These are phyloP conservation scores for Lasiurus borealis DNA, from an alignment of 2,113 vertebrate species.

Conservation along the genomic window DNA sequence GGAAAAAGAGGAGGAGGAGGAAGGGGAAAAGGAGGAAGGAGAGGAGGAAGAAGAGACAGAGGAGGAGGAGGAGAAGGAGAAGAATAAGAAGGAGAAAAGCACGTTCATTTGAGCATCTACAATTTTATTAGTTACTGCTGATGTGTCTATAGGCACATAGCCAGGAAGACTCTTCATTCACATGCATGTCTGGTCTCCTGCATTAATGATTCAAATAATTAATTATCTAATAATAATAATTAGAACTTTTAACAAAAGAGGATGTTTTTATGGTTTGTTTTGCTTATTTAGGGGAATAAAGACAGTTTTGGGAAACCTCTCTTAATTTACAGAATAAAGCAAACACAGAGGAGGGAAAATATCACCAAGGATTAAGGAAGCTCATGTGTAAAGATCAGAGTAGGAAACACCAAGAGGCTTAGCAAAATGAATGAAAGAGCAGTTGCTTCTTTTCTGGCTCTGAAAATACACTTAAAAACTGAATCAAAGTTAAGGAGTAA, in stretches of 20 bases:
- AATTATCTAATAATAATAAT: conserved; percentile 44
- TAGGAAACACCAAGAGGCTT: not conserved
- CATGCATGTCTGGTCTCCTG: not conserved
- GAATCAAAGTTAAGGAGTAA: not conserved
- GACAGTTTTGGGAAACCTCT: conserved; percentile 14
- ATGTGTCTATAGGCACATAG: not conserved
- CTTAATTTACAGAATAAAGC: conserved; percentile 52
- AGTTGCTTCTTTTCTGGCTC: not conserved
- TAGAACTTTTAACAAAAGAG: conserved; percentile 3
- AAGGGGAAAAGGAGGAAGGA: no score
- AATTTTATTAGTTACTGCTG: not conserved
- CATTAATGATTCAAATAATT: not conserved
- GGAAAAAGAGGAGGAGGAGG: no score
- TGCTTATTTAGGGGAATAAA: conserved; percentile 26
- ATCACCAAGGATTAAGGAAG: conserved; percentile 25
- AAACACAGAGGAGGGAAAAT: conserved; percentile 4
- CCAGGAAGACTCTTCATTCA: not conserved
- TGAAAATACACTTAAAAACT: conserved; percentile 31
- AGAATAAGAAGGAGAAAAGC: no score
- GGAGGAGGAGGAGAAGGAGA: rapidly evolving
- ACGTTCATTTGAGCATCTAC: not conserved
- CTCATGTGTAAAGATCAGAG: not conserved
- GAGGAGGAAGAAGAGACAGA: not conserved
- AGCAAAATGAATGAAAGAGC: conserved; percentile 41
- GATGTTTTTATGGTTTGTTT: conserved; percentile 27